These are phyloP conservation scores for Coregonus ussuriensis DNA, from an alignment of 2,797 vertebrate genomes.

Conservation along the genomic window DNA sequence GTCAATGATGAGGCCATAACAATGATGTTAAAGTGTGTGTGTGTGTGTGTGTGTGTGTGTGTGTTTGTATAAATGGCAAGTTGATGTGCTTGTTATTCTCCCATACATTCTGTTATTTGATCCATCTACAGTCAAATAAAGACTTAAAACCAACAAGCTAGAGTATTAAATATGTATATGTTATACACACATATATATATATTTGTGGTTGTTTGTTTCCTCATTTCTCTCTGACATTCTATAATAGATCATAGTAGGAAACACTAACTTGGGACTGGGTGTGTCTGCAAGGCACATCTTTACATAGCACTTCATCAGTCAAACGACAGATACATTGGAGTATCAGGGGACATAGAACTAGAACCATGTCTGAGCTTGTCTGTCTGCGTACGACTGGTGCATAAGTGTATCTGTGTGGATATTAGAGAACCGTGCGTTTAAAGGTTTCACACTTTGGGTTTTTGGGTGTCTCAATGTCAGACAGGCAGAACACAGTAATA, in stretches of 20 bases:
- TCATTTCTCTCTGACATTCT: not conserved
- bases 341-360: not conserved
- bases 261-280: not conserved
- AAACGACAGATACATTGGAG: not conserved
- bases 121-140: constrained; percentile 45
- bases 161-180: not conserved
- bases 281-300: not conserved
- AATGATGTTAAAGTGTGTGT: not conserved
- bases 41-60: constrained; percentile 10
- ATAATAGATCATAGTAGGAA: not conserved
- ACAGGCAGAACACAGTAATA: not conserved
- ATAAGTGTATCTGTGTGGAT: constrained; percentile 17
- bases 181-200: not conserved
- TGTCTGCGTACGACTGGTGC: not conserved
- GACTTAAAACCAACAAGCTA: constrained; percentile 39
- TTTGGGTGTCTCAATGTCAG: constrained; percentile 24
- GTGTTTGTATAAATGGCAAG: not conserved
- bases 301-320: not conserved
- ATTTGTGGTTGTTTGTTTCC: not conserved
- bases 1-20: too few species aligned
- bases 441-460: constrained; percentile 22
- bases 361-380: constrained; percentile 3
- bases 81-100: constrained; percentile 38
- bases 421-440: constrained; percentile 31
- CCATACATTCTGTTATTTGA: constrained; percentile 7